phyloP scores from a whole-genome alignment of 2,797 vertebrate genomes.

The Myotis myotis region DNA sequence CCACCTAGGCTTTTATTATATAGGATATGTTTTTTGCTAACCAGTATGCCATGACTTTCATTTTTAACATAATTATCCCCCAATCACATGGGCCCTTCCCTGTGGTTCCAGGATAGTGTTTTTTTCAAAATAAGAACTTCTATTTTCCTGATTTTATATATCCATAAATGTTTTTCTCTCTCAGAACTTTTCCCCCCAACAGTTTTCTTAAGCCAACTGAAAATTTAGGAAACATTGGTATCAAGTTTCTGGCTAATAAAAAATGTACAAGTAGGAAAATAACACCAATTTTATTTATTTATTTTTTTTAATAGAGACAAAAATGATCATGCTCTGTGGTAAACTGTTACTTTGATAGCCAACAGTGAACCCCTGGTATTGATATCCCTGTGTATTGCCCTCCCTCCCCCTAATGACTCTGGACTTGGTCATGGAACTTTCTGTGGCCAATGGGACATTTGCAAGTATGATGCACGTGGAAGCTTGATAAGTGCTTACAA shows the following conservation, averaged over 20 bases:
- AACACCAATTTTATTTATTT: neutral
- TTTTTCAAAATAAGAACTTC: neutral
- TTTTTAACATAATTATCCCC: neutral
- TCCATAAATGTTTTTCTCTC: neutral
- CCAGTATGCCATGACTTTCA: neutral
- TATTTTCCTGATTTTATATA: conserved; percentile 42
- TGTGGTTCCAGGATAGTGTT: neutral
- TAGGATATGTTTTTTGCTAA: neutral
- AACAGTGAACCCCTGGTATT: neutral
- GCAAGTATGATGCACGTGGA: neutral
- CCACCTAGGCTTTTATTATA: no score
- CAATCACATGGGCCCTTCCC: neutral
- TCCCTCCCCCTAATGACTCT: neutral
- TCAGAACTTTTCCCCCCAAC: neutral
- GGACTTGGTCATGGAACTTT: neutral
- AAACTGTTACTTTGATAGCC: neutral
- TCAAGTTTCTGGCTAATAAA: conserved; percentile 44
- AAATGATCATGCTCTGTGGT: neutral
- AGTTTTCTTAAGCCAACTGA: conserved; percentile 19
- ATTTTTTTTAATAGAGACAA: neutral
- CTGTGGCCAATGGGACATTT: neutral
- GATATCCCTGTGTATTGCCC: neutral
- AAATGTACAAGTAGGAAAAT: neutral
- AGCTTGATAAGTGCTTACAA: neutral
- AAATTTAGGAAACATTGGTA: neutral